These are phyloP conservation scores for Macaca nemestrina DNA, from an alignment of 2,113 vertebrate species.

Conservation along the genomic window DNA sequence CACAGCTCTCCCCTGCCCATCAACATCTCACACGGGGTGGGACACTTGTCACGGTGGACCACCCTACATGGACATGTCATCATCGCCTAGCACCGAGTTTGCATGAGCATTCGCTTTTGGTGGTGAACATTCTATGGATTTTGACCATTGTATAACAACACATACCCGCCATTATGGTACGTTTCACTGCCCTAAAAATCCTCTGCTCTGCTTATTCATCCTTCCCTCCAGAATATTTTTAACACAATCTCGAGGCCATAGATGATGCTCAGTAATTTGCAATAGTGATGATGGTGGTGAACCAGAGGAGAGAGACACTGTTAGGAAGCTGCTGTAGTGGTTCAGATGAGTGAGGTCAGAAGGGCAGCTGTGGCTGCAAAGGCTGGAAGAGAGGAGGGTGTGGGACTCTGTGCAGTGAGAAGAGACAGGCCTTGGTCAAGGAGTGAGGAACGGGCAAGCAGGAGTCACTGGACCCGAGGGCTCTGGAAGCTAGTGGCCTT, in stretches of 20 bases:
- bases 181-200: not conserved
- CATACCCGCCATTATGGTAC: fast-evolving
- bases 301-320: not conserved
- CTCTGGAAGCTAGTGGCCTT: not conserved
- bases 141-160: not conserved
- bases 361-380: not conserved
- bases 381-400: not conserved
- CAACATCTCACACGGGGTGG: fast-evolving
- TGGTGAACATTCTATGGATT: not conserved
- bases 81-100: fast-evolving
- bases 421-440: not conserved
- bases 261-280: not conserved
- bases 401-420: not conserved
- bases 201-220: not conserved
- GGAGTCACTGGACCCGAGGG: not conserved
- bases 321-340: not conserved
- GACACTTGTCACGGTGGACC: fast-evolving
- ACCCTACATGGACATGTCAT: fast-evolving
- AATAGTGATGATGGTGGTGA: not conserved
- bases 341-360: not conserved
- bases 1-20: no score
- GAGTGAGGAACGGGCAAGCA: not conserved
- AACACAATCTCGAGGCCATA: not conserved
- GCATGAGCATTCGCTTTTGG: no score
- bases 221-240: not conserved